phyloP scores from a whole-genome alignment of 64 coral and sea anemone genomes.

The Astreopora myriophthalma region DNA sequence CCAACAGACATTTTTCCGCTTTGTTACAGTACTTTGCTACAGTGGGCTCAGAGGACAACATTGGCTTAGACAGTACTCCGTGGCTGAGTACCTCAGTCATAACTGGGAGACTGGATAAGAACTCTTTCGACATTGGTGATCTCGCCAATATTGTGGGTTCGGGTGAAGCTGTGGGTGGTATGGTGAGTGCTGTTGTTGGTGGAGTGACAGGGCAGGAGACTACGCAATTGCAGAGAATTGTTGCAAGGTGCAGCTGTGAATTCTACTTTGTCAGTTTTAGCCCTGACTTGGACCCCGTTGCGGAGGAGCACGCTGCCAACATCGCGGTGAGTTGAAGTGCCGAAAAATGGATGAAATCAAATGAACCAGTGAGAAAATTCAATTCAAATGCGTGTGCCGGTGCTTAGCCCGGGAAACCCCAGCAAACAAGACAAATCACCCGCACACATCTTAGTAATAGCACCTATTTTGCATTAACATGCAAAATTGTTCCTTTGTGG shows the following conservation, averaged over 20 bases:
- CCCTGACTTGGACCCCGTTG: slow-evolving; percentile 80
- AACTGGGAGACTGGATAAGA: slow-evolving; percentile 81
- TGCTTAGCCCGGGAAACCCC: no score
- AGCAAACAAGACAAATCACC: no score
- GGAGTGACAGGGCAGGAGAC: slow-evolving; percentile 66
- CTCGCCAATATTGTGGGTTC: slow-evolving; percentile 87
- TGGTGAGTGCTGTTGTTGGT: slow-evolving; percentile 71
- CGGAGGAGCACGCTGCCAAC: slow-evolving; percentile 66
- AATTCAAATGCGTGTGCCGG: no score
- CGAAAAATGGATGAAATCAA: no score
- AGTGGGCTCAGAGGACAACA: slow-evolving; percentile 82
- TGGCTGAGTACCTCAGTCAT: slow-evolving; percentile 91
- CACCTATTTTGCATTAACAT: not conserved
- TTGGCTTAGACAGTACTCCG: slow-evolving; percentile 82
- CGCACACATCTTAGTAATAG: no score
- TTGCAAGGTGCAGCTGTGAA: slow-evolving; percentile 88
- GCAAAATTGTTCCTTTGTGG: not conserved
- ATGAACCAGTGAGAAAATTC: no score
- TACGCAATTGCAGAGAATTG: slow-evolving; percentile 92
- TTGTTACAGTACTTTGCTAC: slow-evolving; percentile 91
- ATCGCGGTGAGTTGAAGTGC: slow-evolving; percentile 76
- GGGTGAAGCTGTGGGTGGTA: slow-evolving; percentile 89
- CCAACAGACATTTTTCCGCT: not conserved
- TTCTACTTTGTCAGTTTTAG: slow-evolving; percentile 94
- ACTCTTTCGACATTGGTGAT: slow-evolving; percentile 84